Evolutionary conservation across 2,888 invertebrate genomes (phyloP).

Genomic region (Pyralis farinalis): DNA sequence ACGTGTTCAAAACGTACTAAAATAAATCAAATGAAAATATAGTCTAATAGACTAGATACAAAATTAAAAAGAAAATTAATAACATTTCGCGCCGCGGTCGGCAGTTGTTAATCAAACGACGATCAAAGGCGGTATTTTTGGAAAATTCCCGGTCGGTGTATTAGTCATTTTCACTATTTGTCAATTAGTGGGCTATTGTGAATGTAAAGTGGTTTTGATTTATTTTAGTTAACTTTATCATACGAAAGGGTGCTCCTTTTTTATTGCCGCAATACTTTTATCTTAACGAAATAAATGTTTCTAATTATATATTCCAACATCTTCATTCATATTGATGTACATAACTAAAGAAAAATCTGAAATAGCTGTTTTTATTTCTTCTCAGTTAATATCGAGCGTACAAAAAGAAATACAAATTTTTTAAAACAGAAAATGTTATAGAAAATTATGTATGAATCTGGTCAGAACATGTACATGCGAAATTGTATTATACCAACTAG

Average conservation of each 20-base stretch:
- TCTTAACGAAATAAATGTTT: background rate
- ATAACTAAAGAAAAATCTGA: no score
- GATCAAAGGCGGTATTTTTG: slow-evolving; percentile 76
- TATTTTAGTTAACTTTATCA: slow-evolving; percentile 52
- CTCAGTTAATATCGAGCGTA: no score
- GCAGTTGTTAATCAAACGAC: slow-evolving; percentile 68
- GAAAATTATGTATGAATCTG: no score
- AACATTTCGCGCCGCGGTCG: slow-evolving; percentile 63
- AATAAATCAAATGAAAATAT: slow-evolving; percentile 61
- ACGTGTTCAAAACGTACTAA: slow-evolving; percentile 6
- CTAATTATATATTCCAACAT: background rate
- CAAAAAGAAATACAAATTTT: no score
- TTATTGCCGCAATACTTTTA: background rate
- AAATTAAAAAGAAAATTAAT: slow-evolving; percentile 78
- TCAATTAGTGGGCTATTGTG: slow-evolving; percentile 78
- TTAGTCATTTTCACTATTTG: slow-evolving; percentile 80
- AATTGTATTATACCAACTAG: no score
- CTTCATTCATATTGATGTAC: background rate
- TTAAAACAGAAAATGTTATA: no score
- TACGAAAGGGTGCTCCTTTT: slow-evolving; percentile 28
- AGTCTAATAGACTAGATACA: slow-evolving; percentile 48
- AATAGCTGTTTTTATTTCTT: no score
- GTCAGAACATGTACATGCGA: no score
- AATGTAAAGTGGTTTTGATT: slow-evolving; percentile 68
- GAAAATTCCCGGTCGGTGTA: slow-evolving; percentile 68